phyloP scores from a whole-genome alignment of 1,140 invertebrate genomes.

The Pseudachorutes palmiensis region DNA sequence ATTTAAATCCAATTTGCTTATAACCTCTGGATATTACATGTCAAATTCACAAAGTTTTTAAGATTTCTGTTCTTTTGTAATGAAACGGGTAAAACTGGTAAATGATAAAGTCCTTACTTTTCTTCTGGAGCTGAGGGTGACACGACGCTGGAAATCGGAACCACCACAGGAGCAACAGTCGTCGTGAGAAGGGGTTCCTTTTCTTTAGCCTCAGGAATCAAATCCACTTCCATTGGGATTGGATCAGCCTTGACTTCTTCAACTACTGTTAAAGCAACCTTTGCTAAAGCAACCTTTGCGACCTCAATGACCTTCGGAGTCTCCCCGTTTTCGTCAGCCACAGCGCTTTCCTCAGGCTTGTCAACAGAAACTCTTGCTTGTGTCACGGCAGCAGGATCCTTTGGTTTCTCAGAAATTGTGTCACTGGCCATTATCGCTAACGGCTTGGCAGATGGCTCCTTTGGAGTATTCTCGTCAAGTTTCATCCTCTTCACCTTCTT shows the following conservation, averaged over 20 bases:
- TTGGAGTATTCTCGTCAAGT: neutral
- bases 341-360: neutral
- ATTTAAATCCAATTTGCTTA: too few species aligned
- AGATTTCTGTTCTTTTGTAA: too few species aligned
- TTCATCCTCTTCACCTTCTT: slow-evolving; percentile 7
- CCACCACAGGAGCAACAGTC: slow-evolving; percentile 2
- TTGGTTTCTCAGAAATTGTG: neutral
- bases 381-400: neutral
- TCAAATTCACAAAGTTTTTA: too few species aligned
- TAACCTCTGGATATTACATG: too few species aligned
- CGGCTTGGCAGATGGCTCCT: neutral
- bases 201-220: slow-evolving; percentile 1
- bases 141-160: neutral
- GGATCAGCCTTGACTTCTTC: neutral
- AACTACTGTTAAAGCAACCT: neutral
- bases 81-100: too few species aligned
- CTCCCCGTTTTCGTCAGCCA: slow-evolving; percentile 1
- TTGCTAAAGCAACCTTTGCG: slow-evolving; percentile 14
- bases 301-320: slow-evolving; percentile 2
- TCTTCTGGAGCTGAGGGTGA: too few species aligned
- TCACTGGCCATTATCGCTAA: neutral
- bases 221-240: slow-evolving; percentile 20
- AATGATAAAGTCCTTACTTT: too few species aligned
- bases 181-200: neutral
- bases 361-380: neutral